These are phyloP conservation scores for Bombus superbus DNA, from an alignment of 1,140 invertebrate species.

Conservation along the genomic window DNA sequence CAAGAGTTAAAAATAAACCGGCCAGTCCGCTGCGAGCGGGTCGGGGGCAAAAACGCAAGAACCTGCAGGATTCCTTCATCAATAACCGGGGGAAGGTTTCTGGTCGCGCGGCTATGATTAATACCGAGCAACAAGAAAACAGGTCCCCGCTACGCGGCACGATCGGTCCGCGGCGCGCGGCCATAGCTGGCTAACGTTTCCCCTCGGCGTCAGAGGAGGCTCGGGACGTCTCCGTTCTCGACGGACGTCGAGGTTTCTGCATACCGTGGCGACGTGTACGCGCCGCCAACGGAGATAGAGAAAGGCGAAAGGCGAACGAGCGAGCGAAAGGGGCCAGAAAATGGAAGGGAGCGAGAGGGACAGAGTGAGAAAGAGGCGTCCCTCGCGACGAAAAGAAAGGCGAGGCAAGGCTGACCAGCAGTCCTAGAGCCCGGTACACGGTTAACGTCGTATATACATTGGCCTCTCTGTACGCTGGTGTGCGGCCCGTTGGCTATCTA, in stretches of 20 bases:
- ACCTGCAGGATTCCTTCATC: conserved; percentile 42
- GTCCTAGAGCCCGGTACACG: conserved; percentile 48
- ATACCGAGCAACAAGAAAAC: conserved; percentile 38
- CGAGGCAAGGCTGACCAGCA: conserved; percentile 58
- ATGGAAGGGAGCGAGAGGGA: not conserved
- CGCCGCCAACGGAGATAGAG: not conserved
- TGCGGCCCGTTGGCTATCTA: conserved; percentile 58
- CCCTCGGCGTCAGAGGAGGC: conserved; percentile 29
- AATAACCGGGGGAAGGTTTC: conserved; percentile 35
- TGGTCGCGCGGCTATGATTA: conserved; percentile 44
- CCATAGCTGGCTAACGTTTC: conserved; percentile 27
- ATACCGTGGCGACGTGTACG: conserved; percentile 56
- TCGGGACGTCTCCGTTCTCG: not conserved
- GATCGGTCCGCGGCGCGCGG: not conserved
- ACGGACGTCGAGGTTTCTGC: conserved; percentile 43
- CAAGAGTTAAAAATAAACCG: conserved; percentile 33
- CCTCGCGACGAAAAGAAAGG: conserved; percentile 49
- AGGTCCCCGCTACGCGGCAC: conserved; percentile 15
- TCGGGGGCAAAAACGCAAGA: conserved; percentile 11
- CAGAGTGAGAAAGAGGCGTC: not conserved
- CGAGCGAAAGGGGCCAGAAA: not conserved
- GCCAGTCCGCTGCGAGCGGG: not conserved
- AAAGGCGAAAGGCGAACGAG: not conserved
- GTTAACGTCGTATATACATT: not conserved
- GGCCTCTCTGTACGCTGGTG: not conserved